Conservation (phyloP, 2,888 invertebrate genomes). For the Diaperis boleti region DNA sequence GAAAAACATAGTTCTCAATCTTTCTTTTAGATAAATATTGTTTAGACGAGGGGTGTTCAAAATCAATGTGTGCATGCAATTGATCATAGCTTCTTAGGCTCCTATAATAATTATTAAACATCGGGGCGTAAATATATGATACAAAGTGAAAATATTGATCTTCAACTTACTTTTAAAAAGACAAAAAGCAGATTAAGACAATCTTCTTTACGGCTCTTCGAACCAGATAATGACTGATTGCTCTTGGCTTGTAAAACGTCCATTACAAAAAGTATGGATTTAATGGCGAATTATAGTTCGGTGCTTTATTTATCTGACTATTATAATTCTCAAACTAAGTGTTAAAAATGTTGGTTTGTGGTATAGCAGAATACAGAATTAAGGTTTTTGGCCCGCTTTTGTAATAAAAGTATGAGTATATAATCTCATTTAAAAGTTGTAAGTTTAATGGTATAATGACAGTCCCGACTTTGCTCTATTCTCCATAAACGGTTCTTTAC, state of each 20-base stretch:
- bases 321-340: too few relatives aligned
- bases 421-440: slow-evolving; percentile 1
- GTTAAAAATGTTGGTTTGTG: too few relatives aligned
- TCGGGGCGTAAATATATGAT: too few relatives aligned
- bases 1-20: too few relatives aligned
- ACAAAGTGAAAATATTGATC: too few relatives aligned
- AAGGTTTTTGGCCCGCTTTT: background rate
- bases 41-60: too few relatives aligned
- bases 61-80: too few relatives aligned
- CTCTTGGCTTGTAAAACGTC: background rate
- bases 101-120: too few relatives aligned
- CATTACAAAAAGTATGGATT: slow-evolving; percentile 1
- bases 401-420: slow-evolving; percentile 1
- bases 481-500: slow-evolving; percentile 16
- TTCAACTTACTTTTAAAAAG: too few relatives aligned
- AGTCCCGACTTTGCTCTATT: background rate
- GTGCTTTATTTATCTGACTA: slow-evolving; percentile 1
- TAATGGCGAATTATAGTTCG: background rate
- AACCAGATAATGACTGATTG: slow-evolving; percentile 3
- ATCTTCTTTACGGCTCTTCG: background rate
- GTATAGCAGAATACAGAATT: too few relatives aligned
- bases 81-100: too few relatives aligned
- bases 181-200: background rate
- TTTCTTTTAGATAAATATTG: too few relatives aligned
- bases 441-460: slow-evolving; percentile 4